Evolutionary conservation across 1,140 invertebrate genomes (phyloP), one percentile per base, ranked within the genome.

Genomic region (Diorhabda elongata): DNA sequence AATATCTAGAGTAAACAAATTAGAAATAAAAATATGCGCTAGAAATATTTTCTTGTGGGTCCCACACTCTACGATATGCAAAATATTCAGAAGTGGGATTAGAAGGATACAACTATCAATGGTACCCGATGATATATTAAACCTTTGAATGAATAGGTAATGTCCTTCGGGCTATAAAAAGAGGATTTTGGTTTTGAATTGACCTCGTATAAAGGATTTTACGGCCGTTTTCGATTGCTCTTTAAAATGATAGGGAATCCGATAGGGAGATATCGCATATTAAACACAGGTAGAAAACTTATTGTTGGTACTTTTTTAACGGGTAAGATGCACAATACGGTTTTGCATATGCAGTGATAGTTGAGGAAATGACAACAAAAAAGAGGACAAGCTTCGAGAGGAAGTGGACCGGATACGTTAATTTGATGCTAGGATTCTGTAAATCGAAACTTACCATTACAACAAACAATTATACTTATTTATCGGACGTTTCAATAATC

Each of bases 161-260:
- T 67, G 65, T 67, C 57, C 65, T 67, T 60, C 65, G 65, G 65
- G 57, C 65, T 60, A 67, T 67, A 67, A 67, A 67, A 63, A 68
- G 67, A 68, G 67, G 67, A 68, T 68, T 68, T 68, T 68, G 67
- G 67, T 68, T 67, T 68, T 58, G 67, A 68, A 68, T 68, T 64
- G 67, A 68, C 61, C 60, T 61, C 61, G 47, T 62, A 63, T 68
- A 62, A 68, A 68, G 61, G 61, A 63, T 68, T 63, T 58, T 44
- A 63, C 57, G 61, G 61, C 47, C 43, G 45, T 68, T 63, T 63
- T 68, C 67, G 61, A 68, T 63, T 68, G 65, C 65, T 67, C 57
- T 47, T 68, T 63, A 63, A 62, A 63, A 68, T 63, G 67, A 68
- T 44, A 47, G 67, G 67, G 47, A 56, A 58, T 44, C 42, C 41